phyloP scores from a whole-genome alignment of 2,113 vertebrate genomes.

The Mesembrinibis cayennensis region DNA sequence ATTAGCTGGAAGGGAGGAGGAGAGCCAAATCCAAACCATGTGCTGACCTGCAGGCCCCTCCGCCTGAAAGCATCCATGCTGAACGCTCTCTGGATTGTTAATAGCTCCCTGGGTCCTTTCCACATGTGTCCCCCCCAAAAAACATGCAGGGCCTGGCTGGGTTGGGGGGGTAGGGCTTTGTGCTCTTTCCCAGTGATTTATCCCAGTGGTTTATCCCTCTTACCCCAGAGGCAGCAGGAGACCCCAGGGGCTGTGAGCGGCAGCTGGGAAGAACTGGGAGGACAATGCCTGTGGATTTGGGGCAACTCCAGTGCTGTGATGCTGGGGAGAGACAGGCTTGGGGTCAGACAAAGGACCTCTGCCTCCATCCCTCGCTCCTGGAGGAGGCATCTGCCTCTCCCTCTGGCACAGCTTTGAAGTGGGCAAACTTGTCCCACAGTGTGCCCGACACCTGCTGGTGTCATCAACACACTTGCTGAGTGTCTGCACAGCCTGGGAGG shows the following conservation, averaged over 20 bases:
- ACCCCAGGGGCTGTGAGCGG: background rate
- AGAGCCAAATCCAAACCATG: slow-evolving; percentile 59
- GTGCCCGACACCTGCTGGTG: fast-evolving
- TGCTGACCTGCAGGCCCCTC: slow-evolving; percentile 55
- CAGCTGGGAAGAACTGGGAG: fast-evolving
- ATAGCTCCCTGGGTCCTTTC: background rate
- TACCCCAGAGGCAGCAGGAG: background rate
- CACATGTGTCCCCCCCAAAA: background rate
- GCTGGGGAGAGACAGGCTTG: background rate
- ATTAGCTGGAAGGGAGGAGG: slow-evolving; percentile 11
- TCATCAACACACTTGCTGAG: fast-evolving
- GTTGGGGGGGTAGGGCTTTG: background rate
- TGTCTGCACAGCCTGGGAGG: background rate
- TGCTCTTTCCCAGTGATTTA: background rate
- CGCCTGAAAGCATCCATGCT: background rate
- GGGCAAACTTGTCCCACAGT: fast-evolving
- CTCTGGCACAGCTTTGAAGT: background rate
- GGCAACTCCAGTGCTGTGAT: background rate
- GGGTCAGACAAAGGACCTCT: fast-evolving
- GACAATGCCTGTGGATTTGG: background rate
- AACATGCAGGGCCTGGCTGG: background rate
- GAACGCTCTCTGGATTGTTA: slow-evolving; percentile 15
- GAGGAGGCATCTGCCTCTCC: too few relatives aligned
- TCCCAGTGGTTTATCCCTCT: too few relatives aligned
- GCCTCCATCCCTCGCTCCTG: fast-evolving